Evolutionary conservation across 1,140 invertebrate species (phyloP), one percentile per base, ranked within the genome.

Genomic region (Drosophila mojavensis): DNA sequence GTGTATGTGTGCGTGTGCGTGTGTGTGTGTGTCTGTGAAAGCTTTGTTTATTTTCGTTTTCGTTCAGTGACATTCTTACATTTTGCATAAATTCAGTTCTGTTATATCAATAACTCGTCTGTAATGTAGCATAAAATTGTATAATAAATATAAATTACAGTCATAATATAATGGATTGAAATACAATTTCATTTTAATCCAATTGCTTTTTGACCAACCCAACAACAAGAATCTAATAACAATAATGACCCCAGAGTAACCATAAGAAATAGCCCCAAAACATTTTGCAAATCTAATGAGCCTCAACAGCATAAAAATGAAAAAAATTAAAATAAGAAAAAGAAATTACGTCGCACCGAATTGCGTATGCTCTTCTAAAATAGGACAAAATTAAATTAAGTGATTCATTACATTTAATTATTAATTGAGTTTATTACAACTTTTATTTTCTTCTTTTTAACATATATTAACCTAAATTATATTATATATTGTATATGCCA

Each of bases 211-310:
- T 63, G 17, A 4, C 24, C 28, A 15, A 24, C n/a, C 43, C 63
- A 70, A 66, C 60, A 24, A 58, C 82, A 72, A 67, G 53, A 70
- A 77, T 78, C 75, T 90, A 90, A 90, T 90, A 90, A 91, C 81
- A 90, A 83, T 90, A 90, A 90, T 79, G 83, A 88, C 84, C 80
- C 53, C 64, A 66, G 70, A 66, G 58, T 55, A 73, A 28, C 58
- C 61, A 10, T 50, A 62, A 50, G 41, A 60, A 15, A 47, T 66
- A 58, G 75, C 61, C 71, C 61, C 66, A 73, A 78, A 91, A 86
- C 84, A 91, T 89, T 91, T 83, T 82, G 89, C 89, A 89, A 85
- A 89, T 91, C 84, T 91, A 91, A 91, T 91, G 89, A 91, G 89
- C 89, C 89, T 86, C 75, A 76, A 86, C 89, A 89, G 89, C 89